These are phyloP conservation scores for Neodontobutis hainanensis DNA, from an alignment of 2,113 vertebrate genomes.

Conservation along the genomic window DNA sequence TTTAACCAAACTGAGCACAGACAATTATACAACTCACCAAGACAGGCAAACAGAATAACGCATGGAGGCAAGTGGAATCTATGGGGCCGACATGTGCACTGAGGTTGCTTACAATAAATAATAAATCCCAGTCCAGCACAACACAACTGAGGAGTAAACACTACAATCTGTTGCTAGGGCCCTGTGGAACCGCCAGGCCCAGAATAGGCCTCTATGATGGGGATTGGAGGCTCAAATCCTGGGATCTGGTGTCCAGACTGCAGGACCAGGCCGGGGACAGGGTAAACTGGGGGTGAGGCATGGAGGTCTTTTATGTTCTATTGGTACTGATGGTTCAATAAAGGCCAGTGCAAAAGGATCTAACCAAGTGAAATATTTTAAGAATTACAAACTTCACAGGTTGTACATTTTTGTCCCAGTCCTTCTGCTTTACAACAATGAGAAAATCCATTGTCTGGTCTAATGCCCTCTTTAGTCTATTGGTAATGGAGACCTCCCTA, in stretches of 20 bases:
- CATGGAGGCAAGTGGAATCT: no score
- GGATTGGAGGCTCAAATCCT: slow-evolving; percentile 77
- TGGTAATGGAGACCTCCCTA: no score
- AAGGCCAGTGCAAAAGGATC: background rate
- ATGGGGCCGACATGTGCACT: no score
- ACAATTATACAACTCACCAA: no score
- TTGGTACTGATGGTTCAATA: background rate
- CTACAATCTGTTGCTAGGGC: slow-evolving; percentile 76
- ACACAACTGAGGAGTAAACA: slow-evolving; percentile 70
- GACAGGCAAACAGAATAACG: no score
- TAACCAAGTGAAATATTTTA: background rate
- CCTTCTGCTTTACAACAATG: no score
- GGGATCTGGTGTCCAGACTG: slow-evolving; percentile 74
- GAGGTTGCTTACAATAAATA: slow-evolving; percentile 60
- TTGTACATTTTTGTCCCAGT: no score
- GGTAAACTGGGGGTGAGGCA: slow-evolving; percentile 27
- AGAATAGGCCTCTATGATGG: slow-evolving; percentile 73
- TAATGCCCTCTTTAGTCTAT: no score
- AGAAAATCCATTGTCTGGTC: no score
- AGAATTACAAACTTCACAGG: background rate
- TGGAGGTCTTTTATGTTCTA: slow-evolving; percentile 27
- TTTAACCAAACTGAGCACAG: no score
- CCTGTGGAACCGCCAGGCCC: slow-evolving; percentile 65
- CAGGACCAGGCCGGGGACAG: slow-evolving; percentile 15
- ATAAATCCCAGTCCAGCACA: slow-evolving; percentile 46